Evolutionary conservation across 53 echinoderm and acorn worm species (phyloP), one percentile per base, ranked within the genome.

Genomic region (Paracentrotus lividus): DNA sequence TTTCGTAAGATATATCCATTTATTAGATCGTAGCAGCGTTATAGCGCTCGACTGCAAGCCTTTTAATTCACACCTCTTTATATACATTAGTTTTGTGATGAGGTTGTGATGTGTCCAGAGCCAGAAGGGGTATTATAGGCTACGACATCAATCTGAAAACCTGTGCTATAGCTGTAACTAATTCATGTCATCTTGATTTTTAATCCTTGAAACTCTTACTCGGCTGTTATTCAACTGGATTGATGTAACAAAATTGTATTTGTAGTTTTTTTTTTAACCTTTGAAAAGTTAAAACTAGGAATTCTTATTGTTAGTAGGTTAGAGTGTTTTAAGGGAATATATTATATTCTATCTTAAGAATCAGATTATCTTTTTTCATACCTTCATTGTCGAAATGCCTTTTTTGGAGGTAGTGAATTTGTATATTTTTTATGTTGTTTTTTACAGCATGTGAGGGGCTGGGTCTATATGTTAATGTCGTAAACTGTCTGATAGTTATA

Each of bases 321-420:
- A 72, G 32, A 18, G 18, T 72, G 40, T 36, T 72, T 72, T 72
- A 38, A 72, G 40, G 36, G 72, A 36, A 38, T 72, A 72, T 40
- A 72, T 72, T 38, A 20, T 38, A 38, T 36, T n/a, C 40, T 38
- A 38, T 40, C 40, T 72, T 3, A 72, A 72, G 36, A 67, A 72
- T 72, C 9, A 34, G 20, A 34, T 64, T 10, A 26, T 36, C 40
- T 40, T 72, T 61, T 72, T 72, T 85, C 47, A 44, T 44, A 85
- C 85, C 27, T 49, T 85, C 49, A 3, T 31, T 49, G 85, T 81
- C 81, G 51, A 85, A 85, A 85, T 49, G 85, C 85, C 85, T 85
- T 85, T 57, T 45, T 85, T 13, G 13, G 51, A 85, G 85, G 85
- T 85, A 13, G 85, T 51, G 85, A 85, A 85, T 85, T 47, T 85